Base-by-base conservation (phyloP, 1,140 invertebrate species). In the Drosophila ananassae region DNA sequence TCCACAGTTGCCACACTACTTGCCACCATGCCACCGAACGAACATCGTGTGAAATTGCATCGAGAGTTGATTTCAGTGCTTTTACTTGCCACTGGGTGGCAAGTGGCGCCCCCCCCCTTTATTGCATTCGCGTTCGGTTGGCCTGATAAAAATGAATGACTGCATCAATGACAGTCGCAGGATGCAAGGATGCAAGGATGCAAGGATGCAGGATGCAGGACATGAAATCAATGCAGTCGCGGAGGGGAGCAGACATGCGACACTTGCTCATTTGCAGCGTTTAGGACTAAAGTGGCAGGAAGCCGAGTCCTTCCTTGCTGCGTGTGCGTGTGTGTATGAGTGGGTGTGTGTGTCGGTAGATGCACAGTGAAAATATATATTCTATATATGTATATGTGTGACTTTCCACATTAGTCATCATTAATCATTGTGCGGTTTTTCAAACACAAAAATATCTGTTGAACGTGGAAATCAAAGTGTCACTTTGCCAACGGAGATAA, bases 241-340 rank as follows among this genome's bases (percentile, higher is more conserved):
- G 28, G 34, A 6, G 30, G 51, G 39, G 39, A 22, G 30, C 47
- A 28, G 63, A 17, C 48, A 72, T 77, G 73, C 64, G 75, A 75
- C 80, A 79, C 79, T 83, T 83, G 79, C 80, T 83, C 80, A 83
- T 84, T 83, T 83, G 72, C 80, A 84, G 61, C 79, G 72, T 83
- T 83, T 83, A 83, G 75, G 77, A 63, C 64, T 60, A 79, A 83
- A 83, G 66, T 79, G 80, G 79, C 79, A 83, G 80, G 80, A 83
- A 79, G 80, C 64, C 9, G 55, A 53, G 41, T 61, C 12, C 60
- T 56, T 30, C 24, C 13, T 17, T 22, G 34, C 17, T 8, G 41
- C 24, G 32, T 22, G 28, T 21, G 6, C 41, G 17, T 41, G 21
- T 54, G 34, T 21, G 21, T 21, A 34, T 22, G 9, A 21, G 32